These are phyloP conservation scores for Mythimna ferrago DNA, from an alignment of 2,888 invertebrate species.

Conservation along the genomic window DNA sequence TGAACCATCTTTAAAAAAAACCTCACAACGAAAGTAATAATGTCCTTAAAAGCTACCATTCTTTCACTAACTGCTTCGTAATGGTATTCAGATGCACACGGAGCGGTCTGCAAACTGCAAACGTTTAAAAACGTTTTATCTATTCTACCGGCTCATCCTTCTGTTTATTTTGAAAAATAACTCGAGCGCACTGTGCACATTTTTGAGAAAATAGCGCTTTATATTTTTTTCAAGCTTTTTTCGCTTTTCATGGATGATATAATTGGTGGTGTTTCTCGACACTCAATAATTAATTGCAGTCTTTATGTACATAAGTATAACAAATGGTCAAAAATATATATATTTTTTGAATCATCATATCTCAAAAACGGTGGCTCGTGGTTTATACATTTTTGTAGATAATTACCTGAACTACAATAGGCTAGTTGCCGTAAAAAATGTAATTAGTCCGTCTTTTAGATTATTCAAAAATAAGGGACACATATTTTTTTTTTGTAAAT, in stretches of 20 bases:
- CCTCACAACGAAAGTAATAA: constrained; percentile 7
- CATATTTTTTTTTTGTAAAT: too few relatives aligned
- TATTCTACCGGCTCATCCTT: constrained; percentile 26
- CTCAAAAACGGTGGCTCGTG: too few relatives aligned
- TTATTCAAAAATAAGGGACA: too few relatives aligned
- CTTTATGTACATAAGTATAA: too few relatives aligned
- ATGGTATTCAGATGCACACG: constrained; percentile 34
- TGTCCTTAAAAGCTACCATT: constrained; percentile 16
- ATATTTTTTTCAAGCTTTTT: constrained; percentile 14
- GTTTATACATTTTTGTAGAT: too few relatives aligned
- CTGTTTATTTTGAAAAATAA: constrained; percentile 50
- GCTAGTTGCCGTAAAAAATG: too few relatives aligned
- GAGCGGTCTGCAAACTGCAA: constrained; percentile 20
- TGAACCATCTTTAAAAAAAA: neutral
- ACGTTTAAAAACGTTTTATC: constrained; percentile 40
- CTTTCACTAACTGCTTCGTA: constrained; percentile 20
- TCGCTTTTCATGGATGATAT: constrained; percentile 14
- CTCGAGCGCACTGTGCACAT: constrained; percentile 1
- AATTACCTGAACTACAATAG: too few relatives aligned
- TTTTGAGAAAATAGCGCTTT: constrained; percentile 28
- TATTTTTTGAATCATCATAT: too few relatives aligned
- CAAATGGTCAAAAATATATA: too few relatives aligned
- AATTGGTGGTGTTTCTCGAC: constrained; percentile 5
- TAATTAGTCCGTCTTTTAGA: too few relatives aligned
- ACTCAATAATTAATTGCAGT: neutral